Base-by-base conservation (phyloP, 2,797 vertebrate species). In the Schizopygopsis pylzovi region DNA sequence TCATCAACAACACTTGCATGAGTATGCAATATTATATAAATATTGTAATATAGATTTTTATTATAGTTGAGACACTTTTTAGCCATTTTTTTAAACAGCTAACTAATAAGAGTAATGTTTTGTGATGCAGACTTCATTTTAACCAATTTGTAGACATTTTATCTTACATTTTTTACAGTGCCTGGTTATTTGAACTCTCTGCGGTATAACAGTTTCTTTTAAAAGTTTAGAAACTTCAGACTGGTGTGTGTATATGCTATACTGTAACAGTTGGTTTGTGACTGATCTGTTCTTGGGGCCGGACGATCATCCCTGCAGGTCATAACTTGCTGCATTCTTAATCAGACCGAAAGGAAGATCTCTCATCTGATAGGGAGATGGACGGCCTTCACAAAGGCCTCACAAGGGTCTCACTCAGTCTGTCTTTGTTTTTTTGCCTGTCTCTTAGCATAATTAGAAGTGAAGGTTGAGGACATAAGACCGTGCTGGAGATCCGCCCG, bases 361-460 rank as follows among this genome's bases (percentile, higher is more conserved):
- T 83, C 37, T 85, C 70, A 78, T 87, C 84, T 72, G 85, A 85
- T 82, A 43, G 33, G 8, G 71, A 71, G 47, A 81, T 41, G 6
- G 78, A 73, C 47, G 5, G 41, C 59, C 79, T 82, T 72, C 79
- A 85, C 76, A 37, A 22, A 41, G 71, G 13, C 72, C 81, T 84
- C 77, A 33, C 49, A 61, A 61, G 39, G 25, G 18, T 81, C 73
- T 79, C n/a, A 22, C 45, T 22, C 56, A 33, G 33, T 54, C 54
- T 79, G 59, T 56, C 41, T 85, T 22, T 77, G 13, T 45, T 67
- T 16, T 28, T 52, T 52, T 22, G 67, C 41, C 9, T 83, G 13
- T 86, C 86, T 89, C 75, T 83, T 33, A 82, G 45, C 54, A 41
- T 82, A 37, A 86, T 81, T 54, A 28, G 75, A 68, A 43, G 37